Conservation (phyloP, 2,113 vertebrate genomes). For the Melanotaenia duboulayi region DNA sequence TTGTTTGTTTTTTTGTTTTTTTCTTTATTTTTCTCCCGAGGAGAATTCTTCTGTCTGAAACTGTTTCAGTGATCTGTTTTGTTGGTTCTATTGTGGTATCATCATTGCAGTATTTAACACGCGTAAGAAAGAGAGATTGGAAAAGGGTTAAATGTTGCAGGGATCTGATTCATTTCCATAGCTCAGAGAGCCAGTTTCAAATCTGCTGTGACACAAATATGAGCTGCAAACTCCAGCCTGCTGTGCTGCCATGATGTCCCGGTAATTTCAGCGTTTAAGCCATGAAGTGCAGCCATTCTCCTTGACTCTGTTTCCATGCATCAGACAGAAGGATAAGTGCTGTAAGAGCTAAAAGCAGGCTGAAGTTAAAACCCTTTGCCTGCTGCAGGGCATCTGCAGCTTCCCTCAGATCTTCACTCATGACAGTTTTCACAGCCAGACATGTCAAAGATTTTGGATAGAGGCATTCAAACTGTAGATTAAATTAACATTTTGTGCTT, state of each 20-base stretch:
- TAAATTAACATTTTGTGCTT: neutral
- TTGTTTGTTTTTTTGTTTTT: too few relatives aligned
- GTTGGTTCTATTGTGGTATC: neutral
- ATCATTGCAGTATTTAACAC: conserved; percentile 9
- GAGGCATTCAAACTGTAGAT: neutral
- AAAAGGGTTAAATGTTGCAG: neutral
- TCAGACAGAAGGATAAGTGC: conserved; percentile 29
- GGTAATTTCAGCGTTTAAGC: conserved; percentile 34
- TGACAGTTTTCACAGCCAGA: conserved; percentile 1
- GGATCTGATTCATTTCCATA: conserved; percentile 39
- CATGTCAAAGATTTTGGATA: neutral
- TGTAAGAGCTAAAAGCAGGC: conserved; percentile 15
- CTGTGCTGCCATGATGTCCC: conserved; percentile 16
- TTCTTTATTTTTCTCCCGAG: neutral
- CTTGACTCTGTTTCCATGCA: conserved; percentile 11
- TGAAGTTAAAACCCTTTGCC: conserved; percentile 31
- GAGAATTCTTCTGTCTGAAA: neutral
- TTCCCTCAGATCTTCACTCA: conserved; percentile 1
- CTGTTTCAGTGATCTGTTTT: conserved; percentile 10
- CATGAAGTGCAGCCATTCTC: conserved; percentile 20
- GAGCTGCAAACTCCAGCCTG: conserved; percentile 31
- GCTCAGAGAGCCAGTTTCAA: conserved; percentile 25
- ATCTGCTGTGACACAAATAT: conserved; percentile 30
- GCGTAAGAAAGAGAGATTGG: neutral
- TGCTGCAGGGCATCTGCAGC: neutral